Base-by-base conservation (phyloP, 2,113 vertebrate species). In the Athene cunicularia region DNA sequence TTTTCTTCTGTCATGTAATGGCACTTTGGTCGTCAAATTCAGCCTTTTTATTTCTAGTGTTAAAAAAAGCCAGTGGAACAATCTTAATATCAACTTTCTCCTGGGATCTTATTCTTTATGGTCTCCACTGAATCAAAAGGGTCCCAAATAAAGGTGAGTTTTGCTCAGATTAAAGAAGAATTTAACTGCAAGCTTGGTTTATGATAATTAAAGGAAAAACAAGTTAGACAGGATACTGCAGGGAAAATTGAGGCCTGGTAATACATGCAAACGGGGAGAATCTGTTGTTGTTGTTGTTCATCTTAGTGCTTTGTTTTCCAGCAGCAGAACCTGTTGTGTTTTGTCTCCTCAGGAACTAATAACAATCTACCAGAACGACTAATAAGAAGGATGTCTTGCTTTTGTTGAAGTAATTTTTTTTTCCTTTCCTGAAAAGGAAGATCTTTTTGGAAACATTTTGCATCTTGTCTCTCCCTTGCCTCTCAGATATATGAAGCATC, bases 201-300 rank as follows among this genome's bases (percentile, higher is more conserved):
- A 95, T 59, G 58, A 11, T 94, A 95, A 96, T 96, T 94, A 95
- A 92, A 86, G 75, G 85, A 94, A 95, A 96, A 97, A 96, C 96
- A 94, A 96, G 95, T 94, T 84, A 52, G 82, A 77, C 89, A 58
- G 80, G 88, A 90, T 74, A 75, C 67, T 95, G 63, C 70, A 92
- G 83, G 95, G 91, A 95, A 96, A 93, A 93, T 83, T 88, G 79
- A 92, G 59, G 72, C 77, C 88, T 74, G 30, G 64, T 80, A 95
- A 84, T 60, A 62, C 27, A 58, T 43, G 45, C 79, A 74, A 94
- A 94, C 60, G 76, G 37, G 32, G 55, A 94, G 94, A 93, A 91
- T 62, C 74, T 86, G 62, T 4, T 95, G 56, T 52, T 95, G 56
- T 52, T 91, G 39, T 90, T 93, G 5, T 41, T 89, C 0, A 37